Conservation (phyloP, 2,888 invertebrate species). For the Troilus luridus region DNA sequence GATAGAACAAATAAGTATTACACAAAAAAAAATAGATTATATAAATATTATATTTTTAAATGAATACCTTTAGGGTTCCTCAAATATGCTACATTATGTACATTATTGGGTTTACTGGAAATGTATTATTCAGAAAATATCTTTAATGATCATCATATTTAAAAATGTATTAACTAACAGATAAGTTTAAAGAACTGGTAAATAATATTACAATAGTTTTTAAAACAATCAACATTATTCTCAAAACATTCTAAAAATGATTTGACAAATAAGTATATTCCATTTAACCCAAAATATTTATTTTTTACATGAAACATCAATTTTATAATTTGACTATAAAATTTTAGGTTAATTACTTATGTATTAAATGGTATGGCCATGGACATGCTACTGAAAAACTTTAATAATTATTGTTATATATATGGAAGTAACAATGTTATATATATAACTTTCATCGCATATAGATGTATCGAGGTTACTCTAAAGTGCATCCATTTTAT, state of each 20-base stretch:
- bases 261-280: neutral
- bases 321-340: slow-evolving; percentile 14
- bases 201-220: neutral
- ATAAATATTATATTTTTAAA: slow-evolving; percentile 1
- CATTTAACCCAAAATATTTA: slow-evolving; percentile 21
- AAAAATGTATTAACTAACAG: neutral
- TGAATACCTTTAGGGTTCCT: slow-evolving; percentile 41
- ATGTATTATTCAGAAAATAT: neutral
- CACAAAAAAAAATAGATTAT: neutral
- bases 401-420: neutral
- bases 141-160: neutral
- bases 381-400: slow-evolving; percentile 37
- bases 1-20: neutral
- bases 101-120: slow-evolving; percentile 18
- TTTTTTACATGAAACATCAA: slow-evolving; percentile 21
- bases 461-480: slow-evolving; percentile 9
- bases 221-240: neutral
- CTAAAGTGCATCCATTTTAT: slow-evolving; percentile 42
- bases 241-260: neutral
- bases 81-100: slow-evolving; percentile 14
- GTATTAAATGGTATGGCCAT: slow-evolving; percentile 16
- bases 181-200: neutral
- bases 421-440: neutral
- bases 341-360: slow-evolving; percentile 23
- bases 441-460: neutral